phyloP scores from a whole-genome alignment of 2,888 invertebrate genomes.

The Idaea aversata region DNA sequence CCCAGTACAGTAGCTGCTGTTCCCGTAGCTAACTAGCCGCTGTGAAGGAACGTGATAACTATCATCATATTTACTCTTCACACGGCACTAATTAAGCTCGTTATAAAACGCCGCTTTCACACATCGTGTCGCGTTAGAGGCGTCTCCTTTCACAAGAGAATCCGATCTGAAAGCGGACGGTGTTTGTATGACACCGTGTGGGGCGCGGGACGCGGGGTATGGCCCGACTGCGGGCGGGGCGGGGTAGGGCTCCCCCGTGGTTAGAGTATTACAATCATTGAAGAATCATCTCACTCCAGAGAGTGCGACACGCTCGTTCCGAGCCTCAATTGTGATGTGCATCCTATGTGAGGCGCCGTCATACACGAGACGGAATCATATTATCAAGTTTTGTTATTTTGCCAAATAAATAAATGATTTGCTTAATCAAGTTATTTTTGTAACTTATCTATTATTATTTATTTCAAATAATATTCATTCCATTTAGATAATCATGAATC shows the following conservation, averaged over 20 bases:
- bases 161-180: not conserved
- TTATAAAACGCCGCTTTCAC: not conserved
- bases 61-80: not conserved
- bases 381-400: not conserved
- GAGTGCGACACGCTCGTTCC: conserved; percentile 2
- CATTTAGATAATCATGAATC: too few relatives aligned
- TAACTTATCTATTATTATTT: too few relatives aligned
- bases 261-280: conserved; percentile 26
- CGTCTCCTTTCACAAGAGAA: not conserved
- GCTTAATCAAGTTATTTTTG: too few relatives aligned
- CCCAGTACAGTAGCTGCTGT: too few relatives aligned
- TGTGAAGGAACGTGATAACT: not conserved
- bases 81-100: not conserved
- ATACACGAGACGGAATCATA: too few relatives aligned
- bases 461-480: too few relatives aligned
- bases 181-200: not conserved
- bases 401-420: too few relatives aligned
- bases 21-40: too few relatives aligned
- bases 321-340: not conserved
- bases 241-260: too few relatives aligned
- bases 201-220: conserved; percentile 2
- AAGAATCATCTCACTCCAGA: conserved; percentile 19
- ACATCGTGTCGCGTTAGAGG: not conserved
- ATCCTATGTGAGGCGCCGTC: not conserved
- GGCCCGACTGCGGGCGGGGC: conserved; percentile 1